Conservation (phyloP, 2,797 vertebrate genomes). For the Alca torda region DNA sequence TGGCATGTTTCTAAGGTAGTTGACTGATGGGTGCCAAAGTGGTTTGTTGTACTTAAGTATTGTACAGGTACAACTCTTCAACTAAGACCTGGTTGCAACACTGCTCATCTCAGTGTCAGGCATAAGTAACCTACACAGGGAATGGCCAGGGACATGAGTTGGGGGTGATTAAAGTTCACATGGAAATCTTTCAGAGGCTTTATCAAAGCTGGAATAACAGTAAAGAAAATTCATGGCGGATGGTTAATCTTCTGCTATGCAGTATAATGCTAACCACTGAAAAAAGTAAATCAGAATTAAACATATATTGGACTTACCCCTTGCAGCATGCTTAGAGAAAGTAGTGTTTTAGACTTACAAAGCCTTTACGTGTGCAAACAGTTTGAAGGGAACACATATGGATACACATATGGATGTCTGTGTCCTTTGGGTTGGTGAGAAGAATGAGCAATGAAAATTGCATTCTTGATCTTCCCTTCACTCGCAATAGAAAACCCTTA, state of each 20-base stretch:
- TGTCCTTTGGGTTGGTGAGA: background rate
- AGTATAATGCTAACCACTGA: background rate
- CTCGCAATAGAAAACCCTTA: background rate
- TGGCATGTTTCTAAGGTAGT: background rate
- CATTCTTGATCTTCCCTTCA: background rate
- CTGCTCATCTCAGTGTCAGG: background rate
- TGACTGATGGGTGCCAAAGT: background rate
- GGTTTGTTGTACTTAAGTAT: background rate
- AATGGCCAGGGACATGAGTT: background rate
- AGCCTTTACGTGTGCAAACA: background rate
- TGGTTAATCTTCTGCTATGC: background rate
- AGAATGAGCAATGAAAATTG: background rate
- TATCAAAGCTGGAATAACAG: slow-evolving; percentile 2
- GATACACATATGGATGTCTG: background rate
- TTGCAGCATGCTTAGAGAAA: background rate
- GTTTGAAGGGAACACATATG: background rate
- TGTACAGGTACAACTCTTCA: background rate
- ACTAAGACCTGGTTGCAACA: background rate
- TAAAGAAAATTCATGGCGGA: slow-evolving; percentile 9
- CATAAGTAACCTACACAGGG: background rate
- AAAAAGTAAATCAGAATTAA: background rate
- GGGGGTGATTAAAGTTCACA: background rate
- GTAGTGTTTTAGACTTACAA: background rate
- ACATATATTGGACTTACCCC: background rate
- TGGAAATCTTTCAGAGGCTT: background rate